These are phyloP conservation scores for Choloepus hoffmanni DNA, from an alignment of 2,113 vertebrate species.

Conservation along the genomic window DNA sequence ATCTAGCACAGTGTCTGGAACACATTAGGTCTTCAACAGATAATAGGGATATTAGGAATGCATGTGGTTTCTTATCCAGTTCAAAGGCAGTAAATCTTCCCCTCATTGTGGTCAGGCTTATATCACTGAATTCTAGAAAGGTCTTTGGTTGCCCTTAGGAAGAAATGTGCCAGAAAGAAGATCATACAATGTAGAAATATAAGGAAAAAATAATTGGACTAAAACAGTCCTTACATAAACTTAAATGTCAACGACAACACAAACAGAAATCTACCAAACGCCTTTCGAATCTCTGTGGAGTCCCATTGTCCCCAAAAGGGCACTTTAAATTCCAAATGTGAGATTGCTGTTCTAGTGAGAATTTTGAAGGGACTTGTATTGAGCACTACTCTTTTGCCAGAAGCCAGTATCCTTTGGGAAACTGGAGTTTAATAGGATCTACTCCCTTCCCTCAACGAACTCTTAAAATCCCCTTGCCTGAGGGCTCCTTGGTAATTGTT, in stretches of 20 bases:
- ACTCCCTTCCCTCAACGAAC: not conserved
- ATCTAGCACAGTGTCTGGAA: not conserved
- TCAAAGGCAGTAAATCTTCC: not conserved
- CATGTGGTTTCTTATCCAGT: not conserved
- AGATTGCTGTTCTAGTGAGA: not conserved
- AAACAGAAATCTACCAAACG: not conserved
- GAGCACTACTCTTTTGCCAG: not conserved
- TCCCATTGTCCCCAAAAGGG: not conserved
- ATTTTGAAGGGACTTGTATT: fast-evolving
- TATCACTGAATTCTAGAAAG: slow-evolving; percentile 38
- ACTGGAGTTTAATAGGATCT: not conserved
- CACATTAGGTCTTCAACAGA: not conserved
- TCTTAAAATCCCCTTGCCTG: not conserved
- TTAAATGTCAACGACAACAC: not conserved
- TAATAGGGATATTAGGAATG: not conserved
- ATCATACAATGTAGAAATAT: not conserved
- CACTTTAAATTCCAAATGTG: not conserved
- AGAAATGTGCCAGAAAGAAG: not conserved
- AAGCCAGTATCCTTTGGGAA: not conserved
- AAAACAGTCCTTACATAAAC: not conserved
- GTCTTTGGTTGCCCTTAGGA: not conserved
- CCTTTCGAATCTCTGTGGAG: not conserved
- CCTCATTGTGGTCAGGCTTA: not conserved
- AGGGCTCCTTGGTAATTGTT: not conserved
- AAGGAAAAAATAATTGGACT: not conserved